Conservation (phyloP, 2,888 invertebrate genomes). For the Monochamus alternatus region DNA sequence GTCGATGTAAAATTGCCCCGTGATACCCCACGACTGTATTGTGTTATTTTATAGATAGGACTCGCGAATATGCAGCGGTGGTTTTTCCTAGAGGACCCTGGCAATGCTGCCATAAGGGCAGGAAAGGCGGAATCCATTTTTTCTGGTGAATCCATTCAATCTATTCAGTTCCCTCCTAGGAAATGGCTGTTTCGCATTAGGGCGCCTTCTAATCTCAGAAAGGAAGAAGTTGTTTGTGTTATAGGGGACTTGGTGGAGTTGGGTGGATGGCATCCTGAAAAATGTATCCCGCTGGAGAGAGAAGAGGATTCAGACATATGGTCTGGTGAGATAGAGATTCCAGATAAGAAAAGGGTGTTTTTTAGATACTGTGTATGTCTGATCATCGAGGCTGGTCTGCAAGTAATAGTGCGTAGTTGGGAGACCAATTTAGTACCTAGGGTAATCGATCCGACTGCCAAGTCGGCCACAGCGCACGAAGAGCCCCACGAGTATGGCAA, state of each 20-base stretch:
- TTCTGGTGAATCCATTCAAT: conserved; percentile 44
- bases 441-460: conserved; percentile 70
- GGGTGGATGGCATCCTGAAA: conserved; percentile 81
- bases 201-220: conserved; percentile 70
- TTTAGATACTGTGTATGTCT: conserved; percentile 88
- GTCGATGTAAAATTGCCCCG: conserved; percentile 21
- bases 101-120: conserved; percentile 68
- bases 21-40: conserved; percentile 12
- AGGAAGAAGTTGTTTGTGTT: conserved; percentile 80
- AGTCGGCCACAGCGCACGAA: conserved; percentile 57
- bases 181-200: conserved; percentile 74
- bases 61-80: conserved; percentile 76
- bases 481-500: conserved; percentile 80
- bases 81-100: conserved; percentile 77
- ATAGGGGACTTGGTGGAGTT: conserved; percentile 80
- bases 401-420: conserved; percentile 83
- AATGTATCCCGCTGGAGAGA: conserved; percentile 73
- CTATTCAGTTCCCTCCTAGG: conserved; percentile 56
- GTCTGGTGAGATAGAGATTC: conserved; percentile 78
- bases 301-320: conserved; percentile 75
- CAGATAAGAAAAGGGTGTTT: conserved; percentile 78
- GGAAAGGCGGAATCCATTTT: conserved; percentile 53
- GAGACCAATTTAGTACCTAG: conserved; percentile 85
- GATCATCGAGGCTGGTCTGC: conserved; percentile 75
- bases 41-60: conserved; percentile 35